phyloP scores from a whole-genome alignment of 2,113 vertebrate genomes.

The Ctenodactylus gundi region DNA sequence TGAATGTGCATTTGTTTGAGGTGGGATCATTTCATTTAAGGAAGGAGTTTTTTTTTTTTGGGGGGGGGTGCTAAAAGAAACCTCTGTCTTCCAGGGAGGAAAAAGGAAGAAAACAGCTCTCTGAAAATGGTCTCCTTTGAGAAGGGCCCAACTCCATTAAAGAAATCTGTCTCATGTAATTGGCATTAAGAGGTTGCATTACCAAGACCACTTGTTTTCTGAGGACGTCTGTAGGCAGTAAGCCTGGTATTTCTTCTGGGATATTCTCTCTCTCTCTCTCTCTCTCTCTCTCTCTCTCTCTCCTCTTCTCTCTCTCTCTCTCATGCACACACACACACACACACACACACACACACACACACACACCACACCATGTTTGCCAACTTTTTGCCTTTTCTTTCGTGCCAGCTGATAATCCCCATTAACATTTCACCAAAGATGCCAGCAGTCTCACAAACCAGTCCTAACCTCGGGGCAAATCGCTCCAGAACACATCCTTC shows the following conservation, averaged over 20 bases:
- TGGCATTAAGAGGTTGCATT: background rate
- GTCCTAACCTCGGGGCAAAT: background rate
- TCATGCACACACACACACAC: rapidly evolving
- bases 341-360: background rate
- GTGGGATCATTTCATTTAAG: background rate
- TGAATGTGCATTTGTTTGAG: background rate
- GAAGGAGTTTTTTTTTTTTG: background rate
- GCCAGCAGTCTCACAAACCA: slow-evolving; percentile 37
- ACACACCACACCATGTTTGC: background rate
- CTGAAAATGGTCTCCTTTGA: background rate
- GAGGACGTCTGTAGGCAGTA: background rate
- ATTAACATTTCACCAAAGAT: slow-evolving; percentile 1
- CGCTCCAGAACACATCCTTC: slow-evolving; percentile 23
- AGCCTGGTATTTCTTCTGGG: slow-evolving; percentile 43
- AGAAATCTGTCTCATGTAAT: background rate
- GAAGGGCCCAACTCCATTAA: background rate
- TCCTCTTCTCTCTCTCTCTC: no score
- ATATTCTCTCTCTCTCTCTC: no score
- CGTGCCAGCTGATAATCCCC: slow-evolving; percentile 30
- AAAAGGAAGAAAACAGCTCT: background rate
- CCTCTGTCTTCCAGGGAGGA: background rate
- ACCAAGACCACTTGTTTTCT: background rate
- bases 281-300: no score
- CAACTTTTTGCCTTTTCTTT: slow-evolving; percentile 35
- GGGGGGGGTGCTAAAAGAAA: background rate